These are phyloP conservation scores for Reticulitermes lucifugus DNA, from an alignment of 2,888 invertebrate genomes.

Conservation along the genomic window DNA sequence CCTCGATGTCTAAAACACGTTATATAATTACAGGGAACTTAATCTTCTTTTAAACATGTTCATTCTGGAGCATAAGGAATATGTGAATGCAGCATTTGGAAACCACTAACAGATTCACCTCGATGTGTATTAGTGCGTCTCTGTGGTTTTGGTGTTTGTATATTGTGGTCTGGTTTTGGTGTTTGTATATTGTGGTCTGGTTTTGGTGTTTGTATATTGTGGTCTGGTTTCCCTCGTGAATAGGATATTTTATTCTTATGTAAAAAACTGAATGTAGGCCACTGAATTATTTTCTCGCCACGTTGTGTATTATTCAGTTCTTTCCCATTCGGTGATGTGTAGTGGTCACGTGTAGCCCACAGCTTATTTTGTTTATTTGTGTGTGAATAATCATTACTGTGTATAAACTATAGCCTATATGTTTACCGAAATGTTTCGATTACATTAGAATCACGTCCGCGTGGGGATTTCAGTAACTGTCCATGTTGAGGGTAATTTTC, in stretches of 20 bases:
- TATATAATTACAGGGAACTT: too few relatives aligned
- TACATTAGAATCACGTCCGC: background rate
- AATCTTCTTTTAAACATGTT: too few relatives aligned
- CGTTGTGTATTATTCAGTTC: background rate
- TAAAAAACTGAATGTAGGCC: background rate
- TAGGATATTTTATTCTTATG: background rate
- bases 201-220: background rate
- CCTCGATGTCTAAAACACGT: too few relatives aligned
- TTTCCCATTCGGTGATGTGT: background rate
- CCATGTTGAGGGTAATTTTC: too few relatives aligned
- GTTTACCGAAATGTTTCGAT: background rate
- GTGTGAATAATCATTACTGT: background rate
- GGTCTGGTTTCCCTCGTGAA: conserved; percentile 6
- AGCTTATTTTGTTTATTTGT: background rate
- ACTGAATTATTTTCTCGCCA: background rate
- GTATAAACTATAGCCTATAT: too few relatives aligned
- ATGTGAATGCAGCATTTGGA: background rate
- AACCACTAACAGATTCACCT: background rate
- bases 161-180: too few relatives aligned
- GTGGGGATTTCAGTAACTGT: background rate
- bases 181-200: background rate
- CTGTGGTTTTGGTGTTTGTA: background rate
- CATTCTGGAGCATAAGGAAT: too few relatives aligned
- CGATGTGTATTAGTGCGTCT: background rate
- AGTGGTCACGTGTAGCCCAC: background rate